Evolutionary conservation across 2,888 invertebrate species (phyloP), one percentile per base, ranked within the genome.

Genomic region (Odontothrips loti): DNA sequence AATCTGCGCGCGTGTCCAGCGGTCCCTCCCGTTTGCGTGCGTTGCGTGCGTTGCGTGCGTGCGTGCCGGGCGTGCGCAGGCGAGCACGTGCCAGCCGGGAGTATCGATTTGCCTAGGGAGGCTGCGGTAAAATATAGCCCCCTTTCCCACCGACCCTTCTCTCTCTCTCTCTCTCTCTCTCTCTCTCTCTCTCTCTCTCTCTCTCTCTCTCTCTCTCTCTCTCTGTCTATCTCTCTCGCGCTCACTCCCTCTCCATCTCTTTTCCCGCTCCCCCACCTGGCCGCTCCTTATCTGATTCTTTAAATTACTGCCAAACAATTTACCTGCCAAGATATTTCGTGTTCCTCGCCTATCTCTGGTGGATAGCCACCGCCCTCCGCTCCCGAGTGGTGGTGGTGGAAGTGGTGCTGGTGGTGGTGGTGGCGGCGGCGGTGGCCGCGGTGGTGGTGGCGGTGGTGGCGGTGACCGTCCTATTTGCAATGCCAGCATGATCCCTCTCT

Each of bases 251-350:
- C 63, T 23, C 68, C 23, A 11, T 23, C 68, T 20, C 68, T 11
- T 68, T 11, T 11, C 6, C n/a, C 27, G 23, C 11, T 11, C 23
- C 23, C 23, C 23, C 11, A 11, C 68, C 68, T 11, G 68, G 23
- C 68, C 68, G 68, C 68, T 20, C 68, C 63, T 68, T 68, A 68
- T 68, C 68, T 68, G 68, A 68, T 68, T 68, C 68, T 68, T 68
- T 68, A 68, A 68, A 68, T n/a, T 68, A 68, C 68, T 68, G 68
- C 68, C 68, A 23, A 68, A 68, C 23, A 68, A 68, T 68, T 68
- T 68, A 68, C 68, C 68, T 68, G 23, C 23, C 68, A 23, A 68
- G 68, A 68, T 68, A 68, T 20, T 58, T 58, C 20, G 58, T 58
- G 58, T 58, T 58, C 68, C 68, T 0, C 23, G 68, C n/a, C 68